These are phyloP conservation scores for Acanthurus lineatus DNA, from an alignment of 2,797 vertebrate genomes.

Conservation along the genomic window DNA sequence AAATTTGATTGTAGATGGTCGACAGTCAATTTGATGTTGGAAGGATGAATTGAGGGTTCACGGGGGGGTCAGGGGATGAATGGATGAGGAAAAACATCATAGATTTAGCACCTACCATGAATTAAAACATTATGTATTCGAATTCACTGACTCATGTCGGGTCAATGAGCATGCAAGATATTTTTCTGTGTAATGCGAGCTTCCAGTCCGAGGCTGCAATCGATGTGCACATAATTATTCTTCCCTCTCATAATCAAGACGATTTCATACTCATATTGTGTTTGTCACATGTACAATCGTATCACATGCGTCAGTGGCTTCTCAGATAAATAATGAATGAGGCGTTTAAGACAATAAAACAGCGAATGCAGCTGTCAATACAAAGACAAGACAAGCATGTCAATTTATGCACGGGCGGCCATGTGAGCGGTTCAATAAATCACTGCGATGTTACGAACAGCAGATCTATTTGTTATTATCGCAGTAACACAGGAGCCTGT, in stretches of 20 bases:
- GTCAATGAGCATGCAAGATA: neutral
- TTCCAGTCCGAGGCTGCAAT: neutral
- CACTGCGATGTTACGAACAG: neutral
- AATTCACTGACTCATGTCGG: neutral
- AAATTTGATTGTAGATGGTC: too few species aligned
- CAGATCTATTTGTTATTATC: neutral
- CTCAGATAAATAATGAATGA: conserved; percentile 18
- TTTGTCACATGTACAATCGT: conserved; percentile 14
- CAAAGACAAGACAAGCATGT: neutral
- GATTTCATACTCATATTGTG: conserved; percentile 4
- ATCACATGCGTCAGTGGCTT: neutral
- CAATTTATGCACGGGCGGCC: neutral
- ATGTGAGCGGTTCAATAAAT: neutral
- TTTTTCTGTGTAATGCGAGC: neutral
- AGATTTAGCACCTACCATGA: neutral
- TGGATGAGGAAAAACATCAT: too few species aligned
- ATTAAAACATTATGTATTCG: neutral
- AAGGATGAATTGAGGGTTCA: too few species aligned
- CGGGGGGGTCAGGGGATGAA: too few species aligned
- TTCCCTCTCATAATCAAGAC: neutral
- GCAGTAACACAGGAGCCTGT: conserved; percentile 8
- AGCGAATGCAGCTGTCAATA: neutral
- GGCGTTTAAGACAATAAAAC: neutral
- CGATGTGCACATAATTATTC: neutral
- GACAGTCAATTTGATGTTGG: too few species aligned